Evolutionary conservation across 1,140 invertebrate species (phyloP), one percentile per base, ranked within the genome.

Genomic region (Aphelinus atriplicis): DNA sequence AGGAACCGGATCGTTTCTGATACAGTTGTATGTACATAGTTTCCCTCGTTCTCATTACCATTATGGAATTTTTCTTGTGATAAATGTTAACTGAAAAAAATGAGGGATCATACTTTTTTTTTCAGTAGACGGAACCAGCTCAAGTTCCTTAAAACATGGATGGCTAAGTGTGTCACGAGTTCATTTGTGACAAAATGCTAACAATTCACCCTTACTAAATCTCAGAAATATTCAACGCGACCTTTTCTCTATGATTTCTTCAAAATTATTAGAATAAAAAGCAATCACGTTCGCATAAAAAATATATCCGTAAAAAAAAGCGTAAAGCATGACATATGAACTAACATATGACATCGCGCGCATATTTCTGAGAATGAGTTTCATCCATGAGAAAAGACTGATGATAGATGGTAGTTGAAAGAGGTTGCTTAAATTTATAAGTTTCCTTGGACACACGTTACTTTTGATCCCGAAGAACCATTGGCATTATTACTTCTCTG

Each of bases 401-500:
- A 64, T 78, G 75, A 61, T 66, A 58, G 72, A 76, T 81, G 70
- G 69, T 75, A 70, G 67, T 80, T 68, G 61, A 76, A 64, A 77
- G 66, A 78, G 68, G 66, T 56, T 76, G 66, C 77, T 80, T 77
- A 55, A 63, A 66, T 60, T 75, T 63, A 63, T 57, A 61, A 69
- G 55, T 58, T 62, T 46, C 46, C 67, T 71, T 71, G 68, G 63
- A 71, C 61, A 61, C 62, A 74, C 67, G 61, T 84, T 85, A 82
- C 66, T 87, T 87, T 70, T 85, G 84, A 76, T 89, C 88, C 3
- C 78, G 78, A 6, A 88, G 79, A 64, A 89, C 85, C 77, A 89
- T 82, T 50, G 88, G 87, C 84, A 88, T 86, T 77, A 89, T 88
- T 60, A 88, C 85, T 75, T 88, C 87, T 76, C 85, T 84, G 64